These are phyloP conservation scores for Gouania willdenowi DNA, from an alignment of 2,797 vertebrate species.

Conservation along the genomic window DNA sequence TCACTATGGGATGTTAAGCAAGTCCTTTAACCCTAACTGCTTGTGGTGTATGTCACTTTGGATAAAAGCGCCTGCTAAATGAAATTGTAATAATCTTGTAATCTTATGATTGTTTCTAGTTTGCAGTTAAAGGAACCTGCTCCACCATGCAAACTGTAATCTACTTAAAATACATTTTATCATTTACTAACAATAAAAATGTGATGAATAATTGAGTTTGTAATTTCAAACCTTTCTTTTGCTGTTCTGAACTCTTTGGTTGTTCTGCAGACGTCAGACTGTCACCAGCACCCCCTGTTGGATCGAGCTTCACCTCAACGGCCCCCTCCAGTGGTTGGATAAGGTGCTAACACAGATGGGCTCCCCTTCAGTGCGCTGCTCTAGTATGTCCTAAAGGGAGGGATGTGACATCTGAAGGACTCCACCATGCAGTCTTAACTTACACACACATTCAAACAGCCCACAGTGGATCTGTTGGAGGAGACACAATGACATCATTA, in stretches of 20 bases:
- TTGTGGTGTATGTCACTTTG: too few species aligned
- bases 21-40: too few species aligned
- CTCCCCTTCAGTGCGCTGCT: constrained; percentile 96
- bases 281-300: constrained; percentile 98
- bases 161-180: too few species aligned
- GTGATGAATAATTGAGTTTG: too few species aligned
- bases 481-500: constrained; percentile 5
- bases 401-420: constrained; percentile 35
- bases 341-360: constrained; percentile 99
- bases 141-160: too few species aligned
- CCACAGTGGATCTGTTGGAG: constrained; percentile 14
- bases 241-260: constrained; percentile 11
- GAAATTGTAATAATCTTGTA: too few species aligned
- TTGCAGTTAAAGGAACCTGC: too few species aligned
- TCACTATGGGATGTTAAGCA: too few species aligned
- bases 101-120: too few species aligned
- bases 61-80: too few species aligned
- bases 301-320: constrained; percentile 97
- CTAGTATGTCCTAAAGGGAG: constrained; percentile 91
- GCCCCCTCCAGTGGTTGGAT: constrained; percentile 97
- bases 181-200: too few species aligned
- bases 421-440: constrained; percentile 36
- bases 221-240: too few species aligned
- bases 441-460: constrained; percentile 17
- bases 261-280: constrained; percentile 84